Percentiles rank a stretch among this genome's conserved stretches.
phyloP scores from a whole-genome alignment of 2,113 vertebrate species.

The Tursiops truncatus region DNA sequence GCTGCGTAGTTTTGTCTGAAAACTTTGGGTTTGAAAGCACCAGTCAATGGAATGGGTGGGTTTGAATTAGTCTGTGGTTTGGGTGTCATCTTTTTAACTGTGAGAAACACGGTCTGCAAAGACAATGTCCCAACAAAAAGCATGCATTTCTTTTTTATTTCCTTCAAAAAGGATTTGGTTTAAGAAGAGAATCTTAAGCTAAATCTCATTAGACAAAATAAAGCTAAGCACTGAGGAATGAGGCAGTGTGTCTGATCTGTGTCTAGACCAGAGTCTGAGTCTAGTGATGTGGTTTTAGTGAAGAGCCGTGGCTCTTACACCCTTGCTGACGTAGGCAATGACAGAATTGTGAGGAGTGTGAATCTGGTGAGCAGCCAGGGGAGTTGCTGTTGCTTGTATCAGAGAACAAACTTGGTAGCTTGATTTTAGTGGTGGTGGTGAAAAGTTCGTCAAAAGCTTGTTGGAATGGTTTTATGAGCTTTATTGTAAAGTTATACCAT shows the following conservation, averaged over 20 bases:
- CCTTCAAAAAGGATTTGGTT: not conserved
- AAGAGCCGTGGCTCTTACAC: not conserved
- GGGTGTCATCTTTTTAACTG: not conserved
- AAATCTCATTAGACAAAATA: conserved; percentile 21
- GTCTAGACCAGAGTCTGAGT: not conserved
- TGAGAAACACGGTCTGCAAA: not conserved
- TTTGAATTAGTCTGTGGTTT: not conserved
- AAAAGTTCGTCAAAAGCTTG: not conserved
- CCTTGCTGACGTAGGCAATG: not conserved
- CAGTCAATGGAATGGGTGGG: not conserved
- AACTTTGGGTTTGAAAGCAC: not conserved
- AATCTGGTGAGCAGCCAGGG: not conserved
- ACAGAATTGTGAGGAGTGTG: not conserved
- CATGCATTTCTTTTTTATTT: not conserved
- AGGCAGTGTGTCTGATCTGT: not conserved
- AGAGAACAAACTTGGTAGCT: not conserved
- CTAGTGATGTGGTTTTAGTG: not conserved
- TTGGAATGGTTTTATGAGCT: not conserved
- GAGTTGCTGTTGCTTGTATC: not conserved
- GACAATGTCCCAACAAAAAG: not conserved
- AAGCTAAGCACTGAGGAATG: not conserved
- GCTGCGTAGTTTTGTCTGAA: not conserved
- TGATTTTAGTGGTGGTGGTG: not conserved
- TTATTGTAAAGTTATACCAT: not conserved
- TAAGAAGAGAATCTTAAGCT: conserved; percentile 27